Evolutionary conservation across 2,113 vertebrate species (phyloP).

Genomic region (Pyrgilauda ruficollis): DNA sequence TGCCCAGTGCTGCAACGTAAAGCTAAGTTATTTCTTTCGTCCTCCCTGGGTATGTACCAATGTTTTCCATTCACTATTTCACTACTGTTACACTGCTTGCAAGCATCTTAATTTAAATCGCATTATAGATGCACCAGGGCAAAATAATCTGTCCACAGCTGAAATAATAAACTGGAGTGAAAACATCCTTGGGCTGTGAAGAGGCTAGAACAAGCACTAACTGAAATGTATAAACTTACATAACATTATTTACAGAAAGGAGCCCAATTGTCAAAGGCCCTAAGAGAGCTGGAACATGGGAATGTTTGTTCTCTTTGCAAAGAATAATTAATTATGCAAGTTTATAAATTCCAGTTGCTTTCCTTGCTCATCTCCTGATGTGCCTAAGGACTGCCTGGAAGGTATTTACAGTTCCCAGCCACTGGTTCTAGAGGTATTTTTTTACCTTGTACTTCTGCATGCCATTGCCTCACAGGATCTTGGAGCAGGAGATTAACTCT

Average conservation of each 20-base stretch:
- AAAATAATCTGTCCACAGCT: constrained; percentile 12
- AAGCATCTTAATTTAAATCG: constrained; percentile 29
- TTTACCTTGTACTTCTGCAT: not conserved
- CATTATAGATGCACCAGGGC: not conserved
- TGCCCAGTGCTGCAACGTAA: not conserved
- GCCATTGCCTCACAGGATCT: not conserved
- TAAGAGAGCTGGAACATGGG: not conserved
- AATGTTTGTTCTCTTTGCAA: constrained; percentile 11
- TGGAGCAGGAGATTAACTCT: not conserved
- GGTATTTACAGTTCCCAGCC: constrained; percentile 1
- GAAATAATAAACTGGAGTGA: constrained; percentile 33
- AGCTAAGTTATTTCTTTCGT: not conserved
- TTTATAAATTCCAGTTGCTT: constrained; percentile 50
- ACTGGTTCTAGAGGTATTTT: not conserved
- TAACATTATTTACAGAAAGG: constrained; percentile 51
- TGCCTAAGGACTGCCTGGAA: constrained; percentile 16
- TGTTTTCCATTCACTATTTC: not conserved
- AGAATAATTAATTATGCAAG: constrained; percentile 38
- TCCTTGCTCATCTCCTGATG: not conserved
- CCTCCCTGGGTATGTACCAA: not conserved
- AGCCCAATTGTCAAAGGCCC: constrained; percentile 24
- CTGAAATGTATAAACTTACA: constrained; percentile 37
- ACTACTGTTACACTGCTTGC: not conserved
- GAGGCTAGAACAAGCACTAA: constrained; percentile 2
- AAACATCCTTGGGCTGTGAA: constrained; percentile 41